Percentiles rank a stretch among this genome's conserved stretches.
These are phyloP conservation scores for Lepidochitona cinerea DNA, from an alignment of 2,888 invertebrate genomes.

Conservation along the genomic window DNA sequence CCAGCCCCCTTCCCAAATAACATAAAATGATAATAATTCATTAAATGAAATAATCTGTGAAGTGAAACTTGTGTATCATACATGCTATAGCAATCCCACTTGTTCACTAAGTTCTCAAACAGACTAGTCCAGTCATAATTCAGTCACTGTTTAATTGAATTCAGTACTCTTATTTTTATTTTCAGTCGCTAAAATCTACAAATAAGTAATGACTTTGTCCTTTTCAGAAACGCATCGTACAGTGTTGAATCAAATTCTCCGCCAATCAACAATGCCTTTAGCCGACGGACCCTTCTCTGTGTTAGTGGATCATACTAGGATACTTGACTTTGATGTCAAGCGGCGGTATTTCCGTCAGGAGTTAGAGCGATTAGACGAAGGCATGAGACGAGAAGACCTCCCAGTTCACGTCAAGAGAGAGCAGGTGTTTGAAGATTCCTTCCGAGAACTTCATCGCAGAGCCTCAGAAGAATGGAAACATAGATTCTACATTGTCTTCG, in stretches of 20 bases:
- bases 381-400: constrained; percentile 78
- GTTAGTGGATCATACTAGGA: constrained; percentile 87
- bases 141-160: no score
- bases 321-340: constrained; percentile 92
- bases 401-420: constrained; percentile 88
- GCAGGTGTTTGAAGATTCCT: constrained; percentile 91
- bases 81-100: no score
- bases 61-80: no score
- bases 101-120: no score
- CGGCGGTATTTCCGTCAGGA: constrained; percentile 89
- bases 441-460: constrained; percentile 86
- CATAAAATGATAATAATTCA: no score
- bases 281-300: constrained; percentile 91
- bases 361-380: constrained; percentile 84
- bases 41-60: no score
- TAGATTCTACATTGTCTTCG: constrained; percentile 91
- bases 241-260: constrained; percentile 89
- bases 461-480: constrained; percentile 92
- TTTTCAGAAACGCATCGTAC: constrained; percentile 84
- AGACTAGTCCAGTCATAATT: no score
- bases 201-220: no score
- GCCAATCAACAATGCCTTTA: constrained; percentile 80
- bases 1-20: no score
- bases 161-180: no score
- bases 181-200: no score